phyloP scores from a whole-genome alignment of 2,797 vertebrate species.

The Orientallactaga sibirica region DNA sequence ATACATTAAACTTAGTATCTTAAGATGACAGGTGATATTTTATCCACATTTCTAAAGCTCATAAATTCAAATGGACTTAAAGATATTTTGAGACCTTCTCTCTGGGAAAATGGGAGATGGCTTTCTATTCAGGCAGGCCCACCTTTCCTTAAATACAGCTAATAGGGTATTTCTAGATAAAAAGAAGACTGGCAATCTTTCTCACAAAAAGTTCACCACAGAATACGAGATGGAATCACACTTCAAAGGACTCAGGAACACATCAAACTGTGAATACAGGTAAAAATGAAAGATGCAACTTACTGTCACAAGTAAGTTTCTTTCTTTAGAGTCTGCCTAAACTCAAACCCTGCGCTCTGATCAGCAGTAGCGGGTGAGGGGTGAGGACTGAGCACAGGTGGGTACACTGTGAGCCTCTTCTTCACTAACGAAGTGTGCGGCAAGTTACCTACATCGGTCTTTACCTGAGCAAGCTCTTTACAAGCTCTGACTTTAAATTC shows the following conservation, averaged over 20 bases:
- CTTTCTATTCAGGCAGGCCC: not conserved
- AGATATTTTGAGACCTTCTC: not conserved
- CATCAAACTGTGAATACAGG: not conserved
- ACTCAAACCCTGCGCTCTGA: not conserved
- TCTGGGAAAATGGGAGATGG: not conserved
- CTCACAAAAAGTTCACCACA: not conserved
- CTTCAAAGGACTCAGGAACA: not conserved
- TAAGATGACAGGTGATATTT: conserved; percentile 33
- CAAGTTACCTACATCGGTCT: not conserved
- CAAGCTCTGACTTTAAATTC: not conserved
- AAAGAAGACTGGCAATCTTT: not conserved
- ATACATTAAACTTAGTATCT: not conserved
- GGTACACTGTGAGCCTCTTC: not conserved
- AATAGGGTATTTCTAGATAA: not conserved
- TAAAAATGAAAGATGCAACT: not conserved
- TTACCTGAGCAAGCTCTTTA: not conserved
- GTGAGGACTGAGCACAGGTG: not conserved
- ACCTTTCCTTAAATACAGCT: not conserved
- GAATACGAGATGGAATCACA: not conserved
- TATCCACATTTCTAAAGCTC: conserved; percentile 17
- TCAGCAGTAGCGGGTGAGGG: not conserved
- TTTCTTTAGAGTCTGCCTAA: not conserved
- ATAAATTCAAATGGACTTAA: conserved; percentile 41
- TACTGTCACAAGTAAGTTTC: not conserved
- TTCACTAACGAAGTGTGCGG: not conserved